Evolutionary conservation across 2,888 invertebrate genomes (phyloP).

Genomic region (Salpingus planirostris): DNA sequence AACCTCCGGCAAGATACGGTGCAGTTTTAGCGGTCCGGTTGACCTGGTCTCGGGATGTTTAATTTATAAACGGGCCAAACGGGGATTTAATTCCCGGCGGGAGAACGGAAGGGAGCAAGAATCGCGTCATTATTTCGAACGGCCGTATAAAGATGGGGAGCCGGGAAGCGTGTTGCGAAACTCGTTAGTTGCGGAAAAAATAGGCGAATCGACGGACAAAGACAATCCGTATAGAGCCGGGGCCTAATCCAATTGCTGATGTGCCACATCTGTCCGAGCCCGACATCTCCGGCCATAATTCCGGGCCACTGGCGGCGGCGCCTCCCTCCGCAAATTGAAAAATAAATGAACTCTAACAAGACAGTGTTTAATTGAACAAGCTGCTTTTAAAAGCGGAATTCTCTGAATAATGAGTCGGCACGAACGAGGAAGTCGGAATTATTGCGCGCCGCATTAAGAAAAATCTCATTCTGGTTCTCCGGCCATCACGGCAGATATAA

Average conservation of each 20-base stretch:
- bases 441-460: constrained; percentile 5
- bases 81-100: too few species aligned
- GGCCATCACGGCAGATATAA: too few species aligned
- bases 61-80: too few species aligned
- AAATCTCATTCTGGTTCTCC: too few species aligned
- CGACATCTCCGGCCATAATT: constrained; percentile 16
- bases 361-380: constrained; percentile 14
- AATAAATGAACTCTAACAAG: constrained; percentile 16
- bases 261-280: constrained; percentile 19
- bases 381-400: constrained; percentile 12
- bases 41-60: too few species aligned
- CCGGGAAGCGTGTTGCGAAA: constrained; percentile 13
- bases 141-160: constrained; percentile 10
- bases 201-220: constrained; percentile 13
- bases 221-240: constrained; percentile 17
- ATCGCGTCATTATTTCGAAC: constrained; percentile 12
- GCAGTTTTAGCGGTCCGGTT: too few species aligned
- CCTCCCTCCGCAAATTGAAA: constrained; percentile 15
- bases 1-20: too few species aligned
- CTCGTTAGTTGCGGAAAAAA: constrained; percentile 16
- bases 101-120: constrained; percentile 5
- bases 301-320: constrained; percentile 8
- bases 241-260: constrained; percentile 19
- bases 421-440: constrained; percentile 7
- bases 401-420: constrained; percentile 11